Evolutionary conservation across 2,797 vertebrate genomes (phyloP), one percentile per base, ranked within the genome.

Genomic region (Poecilia wingei): DNA sequence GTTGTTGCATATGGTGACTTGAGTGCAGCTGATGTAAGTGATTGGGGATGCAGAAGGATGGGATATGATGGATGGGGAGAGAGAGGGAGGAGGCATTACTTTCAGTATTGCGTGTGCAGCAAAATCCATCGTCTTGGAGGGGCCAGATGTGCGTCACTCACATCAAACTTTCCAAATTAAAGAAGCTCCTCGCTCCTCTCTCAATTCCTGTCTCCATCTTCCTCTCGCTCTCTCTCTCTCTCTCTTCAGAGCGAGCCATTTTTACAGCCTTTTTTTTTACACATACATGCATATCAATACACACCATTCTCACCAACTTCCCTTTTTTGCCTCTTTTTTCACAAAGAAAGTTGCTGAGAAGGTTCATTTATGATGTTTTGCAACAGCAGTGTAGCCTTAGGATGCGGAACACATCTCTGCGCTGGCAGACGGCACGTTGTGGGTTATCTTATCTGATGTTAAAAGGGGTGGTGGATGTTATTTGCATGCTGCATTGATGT

Each of bases 121-220:
- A 80, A 79, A 92, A 89, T 91, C 91, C 86, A 85, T 89, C 85
- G 82, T 90, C 68, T 84, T 47, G 72, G 81, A 75, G 86, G 90
- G 28, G 28, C 90, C 91, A 92, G 87, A 92, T 93, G 91, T 92
- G 87, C 84, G 87, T 93, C 86, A 92, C 88, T 87, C 88, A 88
- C 91, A 88, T 94, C 86, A 92, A 93, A 93, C 90, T 94, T 95
- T 94, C 92, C 91, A 94, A 94, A 93, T 94, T 86, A 93, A 90
- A 92, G 88, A 88, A 80, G 82, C 86, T 86, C 88, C 83, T 90
- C 89, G 76, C 84, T 82, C 84, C 88, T 82, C 82, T 75, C 83
- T 85, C 89, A 90, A 90, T 87, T 88, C 89, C 90, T 51, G 84
- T 82, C 86, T 89, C 83, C 79, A 86, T 89, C 86, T 87, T 84